Evolutionary conservation across 2,113 vertebrate genomes (phyloP).

Genomic region (Microcebus lehilahytsara): DNA sequence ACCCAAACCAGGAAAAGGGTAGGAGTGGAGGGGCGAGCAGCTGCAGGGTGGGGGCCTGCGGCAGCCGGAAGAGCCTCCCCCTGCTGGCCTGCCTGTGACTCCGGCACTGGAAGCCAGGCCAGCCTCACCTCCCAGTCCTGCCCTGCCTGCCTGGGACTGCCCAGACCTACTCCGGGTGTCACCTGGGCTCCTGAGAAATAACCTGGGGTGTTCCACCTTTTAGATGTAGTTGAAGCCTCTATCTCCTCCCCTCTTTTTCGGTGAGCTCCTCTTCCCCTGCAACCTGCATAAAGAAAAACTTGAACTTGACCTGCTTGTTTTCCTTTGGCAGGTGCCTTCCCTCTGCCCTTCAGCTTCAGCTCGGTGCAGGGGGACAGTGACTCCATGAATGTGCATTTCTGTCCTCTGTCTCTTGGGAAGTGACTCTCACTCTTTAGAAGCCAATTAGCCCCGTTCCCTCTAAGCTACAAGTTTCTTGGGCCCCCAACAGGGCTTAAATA

Average conservation of each 20-base stretch:
- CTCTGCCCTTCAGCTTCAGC: neutral
- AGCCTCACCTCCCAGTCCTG: neutral
- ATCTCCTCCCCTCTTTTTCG: neutral
- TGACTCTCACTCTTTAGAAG: neutral
- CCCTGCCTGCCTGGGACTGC: neutral
- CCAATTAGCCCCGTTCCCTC: neutral
- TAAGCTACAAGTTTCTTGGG: neutral
- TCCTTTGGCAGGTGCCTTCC: neutral
- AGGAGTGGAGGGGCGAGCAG: neutral
- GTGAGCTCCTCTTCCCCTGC: neutral
- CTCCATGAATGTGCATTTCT: fast-evolving
- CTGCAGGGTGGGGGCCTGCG: constrained; percentile 18
- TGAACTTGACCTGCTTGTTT: neutral
- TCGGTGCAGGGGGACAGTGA: neutral
- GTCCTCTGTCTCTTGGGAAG: neutral
- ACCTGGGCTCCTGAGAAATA: neutral
- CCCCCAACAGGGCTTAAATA: neutral
- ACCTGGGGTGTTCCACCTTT: neutral
- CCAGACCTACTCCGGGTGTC: neutral
- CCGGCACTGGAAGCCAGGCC: neutral
- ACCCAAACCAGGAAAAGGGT: constrained; percentile 45
- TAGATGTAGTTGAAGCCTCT: neutral
- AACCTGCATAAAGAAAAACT: neutral
- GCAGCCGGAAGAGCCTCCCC: constrained; percentile 28
- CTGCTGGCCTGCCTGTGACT: neutral